Base-by-base conservation (phyloP, 2,797 vertebrate species). In the Pangasius djambal region DNA sequence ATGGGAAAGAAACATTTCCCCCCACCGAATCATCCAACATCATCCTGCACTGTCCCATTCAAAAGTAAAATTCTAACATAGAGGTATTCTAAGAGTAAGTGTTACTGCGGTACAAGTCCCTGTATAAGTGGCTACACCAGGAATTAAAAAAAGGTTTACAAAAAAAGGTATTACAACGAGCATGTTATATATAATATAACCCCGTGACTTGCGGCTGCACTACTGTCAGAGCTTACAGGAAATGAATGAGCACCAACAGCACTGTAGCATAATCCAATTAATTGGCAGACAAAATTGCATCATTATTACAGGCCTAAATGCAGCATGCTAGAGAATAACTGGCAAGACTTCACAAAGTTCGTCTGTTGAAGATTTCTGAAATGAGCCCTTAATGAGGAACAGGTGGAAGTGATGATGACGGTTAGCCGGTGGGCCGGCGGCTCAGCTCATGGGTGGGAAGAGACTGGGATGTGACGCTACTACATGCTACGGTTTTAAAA, bases 401-500 rank as follows among this genome's bases (percentile, higher is more conserved):
- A 69, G 83, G 83, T 85, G 83, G 83, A 85, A 50, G 83, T 4
- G 65, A 70, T 85, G 65, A 85, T 70, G n/a, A 25, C 10, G 28
- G 44, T 20, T 37, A 85, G 83, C 31, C 25, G 13, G 31, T 2
- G 78, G 31, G 55, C 52, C 1, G n/a, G 77, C 28, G 1, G 81
- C 25, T 83, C 52, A 59, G 59, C 57, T 83, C 22, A 18, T 13
- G 59, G 3, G 37, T n/a, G 37, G 7, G 25, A 48, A 40, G 79
- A 61, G 20, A 59, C 31, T 28, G 57, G 34, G 81, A 83, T 48
- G 37, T 7, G 59, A 63, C 1, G 6, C 18, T 57, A 34, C 50
- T 9, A 7, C 6, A 37, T 6, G 18, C 57, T 61, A 40, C 55
- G 2, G 18, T 18, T 37, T 82, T 16, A 44, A 74, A 74, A 74